These are phyloP conservation scores for Lithophane semibrunnea DNA, from an alignment of 2,888 invertebrate genomes.

Conservation along the genomic window DNA sequence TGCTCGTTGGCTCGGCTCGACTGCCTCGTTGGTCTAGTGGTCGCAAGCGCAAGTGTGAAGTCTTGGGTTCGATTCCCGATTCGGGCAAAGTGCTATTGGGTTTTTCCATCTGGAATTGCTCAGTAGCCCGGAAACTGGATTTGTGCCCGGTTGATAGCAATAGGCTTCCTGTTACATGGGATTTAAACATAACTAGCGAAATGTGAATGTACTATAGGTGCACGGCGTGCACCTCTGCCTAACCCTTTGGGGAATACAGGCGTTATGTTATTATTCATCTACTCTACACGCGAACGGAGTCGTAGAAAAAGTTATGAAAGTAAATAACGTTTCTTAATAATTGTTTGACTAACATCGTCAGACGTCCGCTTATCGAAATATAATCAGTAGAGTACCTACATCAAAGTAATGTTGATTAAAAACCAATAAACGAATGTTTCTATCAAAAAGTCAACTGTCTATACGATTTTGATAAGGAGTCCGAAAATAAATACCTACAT, in stretches of 20 bases:
- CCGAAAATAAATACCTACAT: not conserved
- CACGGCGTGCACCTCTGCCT: no score
- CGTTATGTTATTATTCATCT: not conserved
- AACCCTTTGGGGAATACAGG: no score
- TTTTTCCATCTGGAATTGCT: not conserved
- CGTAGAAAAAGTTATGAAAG: not conserved
- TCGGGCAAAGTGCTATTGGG: no score
- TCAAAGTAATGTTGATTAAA: slow-evolving; percentile 19
- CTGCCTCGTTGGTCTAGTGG: not conserved
- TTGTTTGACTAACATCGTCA: slow-evolving; percentile 3
- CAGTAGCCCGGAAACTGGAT: not conserved
- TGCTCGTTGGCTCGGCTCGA: no score
- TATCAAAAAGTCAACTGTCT: not conserved
- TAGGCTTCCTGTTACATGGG: no score
- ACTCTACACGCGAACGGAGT: not conserved
- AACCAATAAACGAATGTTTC: slow-evolving; percentile 11
- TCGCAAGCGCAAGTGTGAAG: no score
- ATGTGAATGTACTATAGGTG: not conserved
- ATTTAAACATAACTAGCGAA: not conserved
- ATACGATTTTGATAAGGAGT: not conserved
- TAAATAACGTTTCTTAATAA: slow-evolving; percentile 1
- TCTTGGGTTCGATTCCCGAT: no score
- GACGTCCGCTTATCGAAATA: slow-evolving; percentile 23
- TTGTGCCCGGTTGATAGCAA: not conserved
- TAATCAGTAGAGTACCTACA: slow-evolving; percentile 31